Percentiles rank a stretch among this genome's conserved stretches.
phyloP scores from a whole-genome alignment of 2,797 vertebrate genomes.

The Leptatherina wallacei region DNA sequence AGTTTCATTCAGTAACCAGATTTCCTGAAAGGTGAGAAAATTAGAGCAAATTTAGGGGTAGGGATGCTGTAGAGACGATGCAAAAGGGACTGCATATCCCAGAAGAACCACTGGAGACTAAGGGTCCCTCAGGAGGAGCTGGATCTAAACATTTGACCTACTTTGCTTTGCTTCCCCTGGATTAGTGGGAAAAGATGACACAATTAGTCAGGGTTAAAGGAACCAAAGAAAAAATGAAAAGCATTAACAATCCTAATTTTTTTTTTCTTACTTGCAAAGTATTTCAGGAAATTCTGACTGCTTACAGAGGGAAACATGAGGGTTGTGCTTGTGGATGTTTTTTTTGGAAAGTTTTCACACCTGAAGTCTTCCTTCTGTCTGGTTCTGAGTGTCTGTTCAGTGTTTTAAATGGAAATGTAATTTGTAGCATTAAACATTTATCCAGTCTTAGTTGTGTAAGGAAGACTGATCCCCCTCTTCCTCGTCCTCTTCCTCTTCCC shows the following conservation, averaged over 20 bases:
- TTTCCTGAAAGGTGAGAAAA: neutral
- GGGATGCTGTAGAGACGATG: no score
- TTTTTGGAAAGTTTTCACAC: neutral
- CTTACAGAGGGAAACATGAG: neutral
- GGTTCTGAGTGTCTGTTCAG: constrained; percentile 1
- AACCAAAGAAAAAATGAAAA: neutral
- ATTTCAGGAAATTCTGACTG: neutral
- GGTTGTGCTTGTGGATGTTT: neutral
- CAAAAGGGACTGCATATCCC: neutral
- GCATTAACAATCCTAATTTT: neutral
- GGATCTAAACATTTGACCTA: neutral
- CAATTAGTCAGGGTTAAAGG: neutral
- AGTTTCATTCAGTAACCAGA: neutral
- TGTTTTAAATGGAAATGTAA: constrained; percentile 39
- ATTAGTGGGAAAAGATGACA: neutral
- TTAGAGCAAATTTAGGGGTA: no score
- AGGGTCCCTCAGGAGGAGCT: neutral
- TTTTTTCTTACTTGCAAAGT: neutral
- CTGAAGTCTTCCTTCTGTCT: neutral
- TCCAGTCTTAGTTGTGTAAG: constrained; percentile 20
- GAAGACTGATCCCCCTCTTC: constrained; percentile 6
- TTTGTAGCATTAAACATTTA: constrained; percentile 51
- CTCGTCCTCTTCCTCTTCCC: neutral
- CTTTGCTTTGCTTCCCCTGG: neutral
- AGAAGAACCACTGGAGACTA: neutral